Base-by-base conservation (phyloP, 2,113 vertebrate genomes). In the Thymallus thymallus region DNA sequence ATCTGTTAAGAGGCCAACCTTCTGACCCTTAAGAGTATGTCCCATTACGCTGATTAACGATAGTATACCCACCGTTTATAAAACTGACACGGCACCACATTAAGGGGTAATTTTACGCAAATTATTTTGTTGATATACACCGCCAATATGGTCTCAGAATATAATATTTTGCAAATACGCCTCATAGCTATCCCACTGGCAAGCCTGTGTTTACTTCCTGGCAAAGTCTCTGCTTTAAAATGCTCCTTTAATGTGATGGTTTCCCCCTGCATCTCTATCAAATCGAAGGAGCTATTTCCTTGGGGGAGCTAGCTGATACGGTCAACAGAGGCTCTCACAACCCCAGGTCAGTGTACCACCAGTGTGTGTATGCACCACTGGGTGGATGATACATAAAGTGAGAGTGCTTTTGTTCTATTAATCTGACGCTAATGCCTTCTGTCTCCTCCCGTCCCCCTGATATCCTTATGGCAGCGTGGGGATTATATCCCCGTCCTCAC, bases 381-480 rank as follows among this genome's bases (percentile, higher is more conserved):
- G 16, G 51, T 55, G 51, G 51, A 16, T 55, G 51, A 55, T 55
- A 79, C 60, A 74, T 81, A 70, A 86, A 82, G 68, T 73, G 68
- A 75, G 35, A 77, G 63, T 68, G 84, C 87, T 90, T 41, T 89
- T 88, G 87, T 84, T 86, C 72, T 74, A 86, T 83, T 66, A 81
- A 88, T 86, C 79, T 85, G 82, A 85, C 72, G 76, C 77, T 76
- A 83, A 77, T 73, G 76, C 71, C 75, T 69, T 55, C 76, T 62
- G 67, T 75, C 75, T 71, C 69, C 16, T 41, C 35, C 55, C 60
- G 68, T 76, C 74, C 13, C 72, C 30, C 61, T 18, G 56, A 22
- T 14, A 67, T 73, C 76, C 72, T 63, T 69, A 76, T 69, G 74
- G 86, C 68, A 41, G 9, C 35, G 35, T 41, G 35, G 35, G 75